Conservation (phyloP, 2,888 invertebrate species). For the Hemaris fuciformis region DNA sequence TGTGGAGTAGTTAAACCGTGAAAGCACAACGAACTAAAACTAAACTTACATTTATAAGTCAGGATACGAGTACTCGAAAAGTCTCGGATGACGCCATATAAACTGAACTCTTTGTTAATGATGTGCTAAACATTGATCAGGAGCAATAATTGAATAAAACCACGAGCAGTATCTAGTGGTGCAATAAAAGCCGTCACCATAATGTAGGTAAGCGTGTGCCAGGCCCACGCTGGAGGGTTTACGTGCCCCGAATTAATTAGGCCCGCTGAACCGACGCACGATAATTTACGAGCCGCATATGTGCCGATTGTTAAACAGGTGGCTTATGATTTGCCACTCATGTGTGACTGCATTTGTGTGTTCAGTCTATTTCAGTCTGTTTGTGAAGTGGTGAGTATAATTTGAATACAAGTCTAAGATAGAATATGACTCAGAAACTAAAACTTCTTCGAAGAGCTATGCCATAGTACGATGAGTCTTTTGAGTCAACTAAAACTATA, state of each 20-base stretch:
- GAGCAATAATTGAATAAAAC: background rate
- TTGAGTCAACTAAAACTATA: too few species aligned
- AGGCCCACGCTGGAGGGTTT: conserved; percentile 15
- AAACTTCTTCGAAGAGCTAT: too few species aligned
- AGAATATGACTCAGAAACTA: too few species aligned
- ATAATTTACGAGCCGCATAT: conserved; percentile 24
- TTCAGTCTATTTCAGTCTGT: background rate
- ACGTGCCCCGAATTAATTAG: conserved; percentile 30
- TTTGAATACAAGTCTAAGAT: too few species aligned
- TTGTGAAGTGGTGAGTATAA: too few species aligned
- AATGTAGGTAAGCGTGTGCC: conserved; percentile 8
- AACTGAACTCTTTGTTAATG: too few species aligned
- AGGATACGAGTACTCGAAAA: too few species aligned
- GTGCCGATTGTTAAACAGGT: conserved; percentile 31
- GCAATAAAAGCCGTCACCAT: conserved; percentile 11
- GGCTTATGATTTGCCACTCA: conserved; percentile 7
- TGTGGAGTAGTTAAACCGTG: too few species aligned
- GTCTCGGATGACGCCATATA: too few species aligned
- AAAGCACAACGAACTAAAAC: too few species aligned
- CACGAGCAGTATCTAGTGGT: background rate
- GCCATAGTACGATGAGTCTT: too few species aligned
- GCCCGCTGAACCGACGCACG: conserved; percentile 18
- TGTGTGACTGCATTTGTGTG: background rate
- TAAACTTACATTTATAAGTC: too few species aligned
- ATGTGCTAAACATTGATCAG: background rate